Evolutionary conservation across 2,797 vertebrate species (phyloP), one percentile per base, ranked within the genome.

Genomic region (Coccyzus lansbergi): DNA sequence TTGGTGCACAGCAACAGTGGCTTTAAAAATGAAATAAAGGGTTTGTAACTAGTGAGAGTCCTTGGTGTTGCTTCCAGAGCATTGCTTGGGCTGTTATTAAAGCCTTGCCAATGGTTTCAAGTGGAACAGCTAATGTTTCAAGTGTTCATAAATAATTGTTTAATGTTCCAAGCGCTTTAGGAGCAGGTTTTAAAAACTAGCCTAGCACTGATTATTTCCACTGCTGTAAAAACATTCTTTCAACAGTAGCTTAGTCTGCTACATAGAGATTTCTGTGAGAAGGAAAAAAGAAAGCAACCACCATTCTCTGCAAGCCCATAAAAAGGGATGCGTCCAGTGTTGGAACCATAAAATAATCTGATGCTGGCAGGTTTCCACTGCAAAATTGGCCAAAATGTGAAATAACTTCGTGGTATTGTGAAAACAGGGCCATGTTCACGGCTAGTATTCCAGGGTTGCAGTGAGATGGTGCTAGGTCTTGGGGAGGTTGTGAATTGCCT

Each of bases 131-230:
- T 96, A 96, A 96, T 95, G 93, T 91, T 95, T 96, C 95, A 93
- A 94, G 95, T 97, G 94, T 95, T 97, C 95, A 95, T 96, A 96
- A 96, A 96, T 95, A 97, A 96, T 95, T 96, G 96, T 95, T 96
- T 95, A 96, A 96, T 97, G 94, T 95, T 96, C 91, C 95, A 95
- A 94, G 91, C 92, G 94, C 92, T 96, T 97, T 90, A 94, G 91
- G 38, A 91, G 93, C 71, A 93, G 93, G 87, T 92, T 96, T 96
- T 94, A 84, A 95, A 96, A 95, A 92, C 91, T 92, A 95, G 83
- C 70, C 58, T 93, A 91, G 85, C 67, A 69, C 92, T 95, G 91
- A 94, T 95, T 93, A 92, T 93, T 95, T 95, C 92, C 87, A 84
- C 77, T 48, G 67, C 87, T 90, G 77, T 91, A 93, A 95, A 95